Conservation (phyloP, 2,797 vertebrate genomes). For the Clarias fuscus region DNA sequence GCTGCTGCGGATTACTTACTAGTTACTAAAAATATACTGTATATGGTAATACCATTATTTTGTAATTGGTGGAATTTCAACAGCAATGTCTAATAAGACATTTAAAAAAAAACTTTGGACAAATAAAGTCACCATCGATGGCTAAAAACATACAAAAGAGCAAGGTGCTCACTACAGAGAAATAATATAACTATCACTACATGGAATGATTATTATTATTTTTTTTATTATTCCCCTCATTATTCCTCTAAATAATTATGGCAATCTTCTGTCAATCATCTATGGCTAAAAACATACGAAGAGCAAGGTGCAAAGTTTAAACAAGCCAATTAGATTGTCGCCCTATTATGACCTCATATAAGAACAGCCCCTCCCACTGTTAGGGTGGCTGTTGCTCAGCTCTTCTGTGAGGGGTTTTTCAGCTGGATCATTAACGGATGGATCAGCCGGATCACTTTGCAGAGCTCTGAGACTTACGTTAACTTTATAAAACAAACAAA, state of each 20-base stretch:
- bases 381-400: no score
- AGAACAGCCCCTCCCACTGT: no score
- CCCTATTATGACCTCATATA: no score
- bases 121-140: neutral
- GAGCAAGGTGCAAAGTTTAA: neutral
- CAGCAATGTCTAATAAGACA: neutral
- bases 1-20: neutral
- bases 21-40: neutral
- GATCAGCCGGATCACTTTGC: no score
- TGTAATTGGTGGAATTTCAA: neutral
- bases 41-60: neutral
- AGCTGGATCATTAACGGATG: no score
- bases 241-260: no score
- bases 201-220: neutral
- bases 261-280: no score
- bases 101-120: neutral
- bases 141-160: neutral
- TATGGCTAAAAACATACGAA: neutral
- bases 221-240: no score
- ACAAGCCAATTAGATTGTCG: no score
- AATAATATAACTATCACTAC: neutral
- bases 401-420: no score
- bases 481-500: no score
- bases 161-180: neutral
- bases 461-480: no score